Evolutionary conservation across 1,140 invertebrate genomes (phyloP), one percentile per base, ranked within the genome.

Genomic region (Homalodisca vitripennis): DNA sequence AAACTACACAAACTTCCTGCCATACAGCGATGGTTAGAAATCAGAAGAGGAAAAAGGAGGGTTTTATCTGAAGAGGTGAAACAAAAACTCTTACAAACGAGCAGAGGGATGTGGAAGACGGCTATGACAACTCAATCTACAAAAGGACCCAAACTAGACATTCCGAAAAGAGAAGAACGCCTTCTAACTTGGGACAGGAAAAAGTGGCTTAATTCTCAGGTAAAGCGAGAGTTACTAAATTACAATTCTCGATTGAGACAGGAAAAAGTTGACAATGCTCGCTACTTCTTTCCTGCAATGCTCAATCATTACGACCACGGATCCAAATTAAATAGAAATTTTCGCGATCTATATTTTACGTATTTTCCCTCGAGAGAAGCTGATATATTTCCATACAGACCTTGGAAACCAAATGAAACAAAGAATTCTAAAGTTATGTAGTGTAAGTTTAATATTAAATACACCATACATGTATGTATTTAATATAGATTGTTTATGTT

Each of bases 321-420:
- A 24, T 66, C 63, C n/a, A 66, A 66, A 27, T 14, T 66, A 17
- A 46, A 46, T 17, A 13, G 41, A 26, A 46, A 47, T 17, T 66
- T 66, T 27, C 10, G 63, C 22, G 41, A 46, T 27, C n/a, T 41
- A 2, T 66, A 26, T 34, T 66, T 26, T 27, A 66, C 63, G 1
- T 66, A 66, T 46, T 17, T 66, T 12, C 63, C 63, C 47, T 2
- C 63, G 1, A 46, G 63, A 47, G 63, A 66, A 66, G 63, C 41
- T 3, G 63, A 66, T 34, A 66, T 17, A 26, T 26, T 46, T 66
- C 32, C 26, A 1, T 47, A 66, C 22, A 46, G 41, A 27, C 63
- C 63, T 10, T 66, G 63, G 63, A 1, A 66, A 27, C 41, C 41
- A 20, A 14, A 47, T 2, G 63, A 66, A 26, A 47, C 55, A 30